Evolutionary conservation across 2,888 invertebrate species (phyloP), one percentile per base, ranked within the genome.

Genomic region (Tenodera sinensis): DNA sequence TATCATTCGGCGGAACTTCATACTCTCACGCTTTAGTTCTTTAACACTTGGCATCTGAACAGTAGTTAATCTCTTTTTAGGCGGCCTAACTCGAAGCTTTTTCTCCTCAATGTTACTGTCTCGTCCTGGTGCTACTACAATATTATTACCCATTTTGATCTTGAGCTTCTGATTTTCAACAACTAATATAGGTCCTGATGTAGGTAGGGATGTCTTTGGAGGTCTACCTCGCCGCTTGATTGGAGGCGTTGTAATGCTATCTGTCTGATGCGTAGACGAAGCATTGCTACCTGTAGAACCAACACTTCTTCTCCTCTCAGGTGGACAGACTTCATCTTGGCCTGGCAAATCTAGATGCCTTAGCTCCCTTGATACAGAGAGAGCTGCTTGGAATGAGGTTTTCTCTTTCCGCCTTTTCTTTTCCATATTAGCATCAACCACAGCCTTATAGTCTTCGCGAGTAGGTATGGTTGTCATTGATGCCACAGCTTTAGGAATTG

Each of bases 401-500:
- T 92, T 93, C 91, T 95, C 94, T 92, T 95, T 95, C 27, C 94
- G 92, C 89, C 96, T 95, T 92, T 97, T 97, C 93, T 97, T 96
- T 92, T 96, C 95, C 91, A 95, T 94, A 82, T 95, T 95, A 0
- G 95, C 95, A 88, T 96, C 96, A 4, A 94, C 94, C 15, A 95
- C 94, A 71, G 95, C 95, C 92, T 96, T 96, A 92, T 97, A 97
- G 92, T 98, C 97, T 91, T 98, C 97, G 91, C 97, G 95, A 0
- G 97, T 97, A 2, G 97, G 97, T 92, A 98, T 97, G 90, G 96
- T 96, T 0, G 97, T 97, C 96, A 97, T 97, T 15, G 97, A 97
- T 30, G 97, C 97, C 14, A 98, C 97, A 4, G 98, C 97, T 93
- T 98, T 98, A 0, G 98, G 98, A 92, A 97, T 97, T 9, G 97